Conservation (phyloP, 2,113 vertebrate species). For the Tursiops truncatus region DNA sequence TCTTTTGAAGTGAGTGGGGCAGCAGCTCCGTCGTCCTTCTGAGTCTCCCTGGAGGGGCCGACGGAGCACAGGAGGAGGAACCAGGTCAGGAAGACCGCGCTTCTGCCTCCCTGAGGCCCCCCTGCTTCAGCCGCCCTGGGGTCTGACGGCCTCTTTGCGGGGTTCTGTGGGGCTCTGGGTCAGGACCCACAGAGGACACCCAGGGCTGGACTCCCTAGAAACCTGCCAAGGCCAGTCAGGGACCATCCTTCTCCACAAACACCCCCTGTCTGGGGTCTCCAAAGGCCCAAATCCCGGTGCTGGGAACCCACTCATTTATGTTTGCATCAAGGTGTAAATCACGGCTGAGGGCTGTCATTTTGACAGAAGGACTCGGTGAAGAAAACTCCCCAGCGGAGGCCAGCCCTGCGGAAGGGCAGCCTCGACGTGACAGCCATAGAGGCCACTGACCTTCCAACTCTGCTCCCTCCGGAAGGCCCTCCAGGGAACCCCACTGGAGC, state of each 20-base stretch:
- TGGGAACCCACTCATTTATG: neutral
- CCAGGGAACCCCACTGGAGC: neutral
- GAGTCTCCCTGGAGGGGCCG: slow-evolving; percentile 13
- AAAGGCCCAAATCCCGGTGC: neutral
- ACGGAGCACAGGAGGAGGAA: neutral
- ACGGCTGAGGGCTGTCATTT: neutral
- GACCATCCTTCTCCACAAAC: neutral
- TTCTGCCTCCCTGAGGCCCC: fast-evolving
- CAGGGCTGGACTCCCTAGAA: neutral
- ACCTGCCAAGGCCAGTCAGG: neutral
- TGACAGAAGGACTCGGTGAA: neutral
- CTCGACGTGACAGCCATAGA: neutral
- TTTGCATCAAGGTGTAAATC: neutral
- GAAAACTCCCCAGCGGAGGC: neutral
- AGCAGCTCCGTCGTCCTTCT: slow-evolving; percentile 21
- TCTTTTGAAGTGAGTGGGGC: slow-evolving; percentile 52
- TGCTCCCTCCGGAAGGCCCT: too few relatives aligned
- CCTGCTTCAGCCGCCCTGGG: neutral
- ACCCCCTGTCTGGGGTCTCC: too few relatives aligned
- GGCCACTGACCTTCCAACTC: neutral
- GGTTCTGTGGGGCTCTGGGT: neutral
- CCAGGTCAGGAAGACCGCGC: neutral
- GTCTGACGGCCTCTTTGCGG: neutral
- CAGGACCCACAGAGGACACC: neutral
- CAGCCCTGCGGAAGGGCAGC: fast-evolving